Percentiles rank a stretch among this genome's conserved stretches.
Conservation (phyloP, 2,797 vertebrate genomes). For the Sebastes iracundus region DNA sequence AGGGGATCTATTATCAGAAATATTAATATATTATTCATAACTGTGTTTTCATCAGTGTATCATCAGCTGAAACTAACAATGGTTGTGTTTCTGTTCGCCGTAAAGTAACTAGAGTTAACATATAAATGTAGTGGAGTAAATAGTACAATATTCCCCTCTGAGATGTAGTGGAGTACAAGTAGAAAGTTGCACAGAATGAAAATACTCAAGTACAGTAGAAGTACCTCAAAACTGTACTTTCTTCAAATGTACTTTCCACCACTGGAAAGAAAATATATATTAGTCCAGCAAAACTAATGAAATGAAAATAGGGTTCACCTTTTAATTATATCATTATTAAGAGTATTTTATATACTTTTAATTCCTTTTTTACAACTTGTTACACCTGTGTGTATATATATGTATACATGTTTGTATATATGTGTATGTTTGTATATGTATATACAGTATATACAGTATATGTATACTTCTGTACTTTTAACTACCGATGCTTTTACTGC, state of each 20-base stretch:
- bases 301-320: neutral
- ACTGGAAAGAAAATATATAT: neutral
- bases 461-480: no score
- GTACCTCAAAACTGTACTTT: no score
- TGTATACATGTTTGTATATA: no score
- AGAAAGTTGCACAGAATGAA: neutral
- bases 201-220: neutral
- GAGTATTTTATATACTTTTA: neutral
- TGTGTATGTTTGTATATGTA: no score
- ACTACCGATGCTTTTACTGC: no score
- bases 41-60: neutral
- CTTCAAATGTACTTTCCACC: no score
- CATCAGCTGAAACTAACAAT: neutral
- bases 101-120: no score
- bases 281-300: neutral
- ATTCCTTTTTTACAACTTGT: no score
- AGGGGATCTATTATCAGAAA: no score
- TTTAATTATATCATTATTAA: neutral
- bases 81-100: neutral
- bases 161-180: neutral
- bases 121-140: no score
- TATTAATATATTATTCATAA: neutral
- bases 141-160: neutral
- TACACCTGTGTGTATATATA: no score
- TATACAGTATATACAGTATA: no score